Evolutionary conservation across 1,140 invertebrate genomes (phyloP).

Genomic region (Reticulitermes speratus): DNA sequence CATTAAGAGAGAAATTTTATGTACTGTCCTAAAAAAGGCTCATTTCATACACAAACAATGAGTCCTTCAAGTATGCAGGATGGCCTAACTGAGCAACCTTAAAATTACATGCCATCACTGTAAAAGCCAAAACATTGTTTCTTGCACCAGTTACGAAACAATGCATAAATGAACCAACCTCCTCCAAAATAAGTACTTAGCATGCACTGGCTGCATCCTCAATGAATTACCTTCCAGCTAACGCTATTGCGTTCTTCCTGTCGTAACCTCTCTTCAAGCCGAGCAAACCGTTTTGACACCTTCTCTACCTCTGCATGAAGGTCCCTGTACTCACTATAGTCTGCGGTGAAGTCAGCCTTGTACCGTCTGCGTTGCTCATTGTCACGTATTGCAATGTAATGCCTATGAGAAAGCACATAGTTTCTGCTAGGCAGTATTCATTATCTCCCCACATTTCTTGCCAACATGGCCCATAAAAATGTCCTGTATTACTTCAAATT

Average conservation of each 20-base stretch:
- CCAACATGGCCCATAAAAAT: too few relatives aligned
- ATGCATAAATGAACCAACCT: background rate
- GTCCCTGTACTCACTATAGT: constrained; percentile 80
- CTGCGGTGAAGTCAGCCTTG: constrained; percentile 82
- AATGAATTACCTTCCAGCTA: constrained; percentile 52
- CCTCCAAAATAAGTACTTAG: background rate
- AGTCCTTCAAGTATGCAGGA: too few relatives aligned
- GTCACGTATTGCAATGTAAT: constrained; percentile 75
- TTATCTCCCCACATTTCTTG: too few relatives aligned
- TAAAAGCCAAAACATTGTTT: background rate
- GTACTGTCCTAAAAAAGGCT: too few relatives aligned
- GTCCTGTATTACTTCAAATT: too few relatives aligned
- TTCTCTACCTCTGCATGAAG: constrained; percentile 73
- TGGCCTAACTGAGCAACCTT: too few relatives aligned
- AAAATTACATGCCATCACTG: background rate
- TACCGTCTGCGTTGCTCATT: constrained; percentile 76
- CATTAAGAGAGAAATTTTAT: too few relatives aligned
- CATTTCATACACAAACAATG: too few relatives aligned
- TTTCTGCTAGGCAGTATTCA: too few relatives aligned
- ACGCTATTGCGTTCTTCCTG: constrained; percentile 51
- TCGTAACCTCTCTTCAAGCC: constrained; percentile 66
- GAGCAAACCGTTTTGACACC: constrained; percentile 73
- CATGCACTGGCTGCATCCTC: background rate
- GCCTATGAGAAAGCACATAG: constrained; percentile 50
- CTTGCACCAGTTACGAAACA: background rate